Base-by-base conservation (phyloP, 2,113 vertebrate genomes). In the Saimiri boliviensis region DNA sequence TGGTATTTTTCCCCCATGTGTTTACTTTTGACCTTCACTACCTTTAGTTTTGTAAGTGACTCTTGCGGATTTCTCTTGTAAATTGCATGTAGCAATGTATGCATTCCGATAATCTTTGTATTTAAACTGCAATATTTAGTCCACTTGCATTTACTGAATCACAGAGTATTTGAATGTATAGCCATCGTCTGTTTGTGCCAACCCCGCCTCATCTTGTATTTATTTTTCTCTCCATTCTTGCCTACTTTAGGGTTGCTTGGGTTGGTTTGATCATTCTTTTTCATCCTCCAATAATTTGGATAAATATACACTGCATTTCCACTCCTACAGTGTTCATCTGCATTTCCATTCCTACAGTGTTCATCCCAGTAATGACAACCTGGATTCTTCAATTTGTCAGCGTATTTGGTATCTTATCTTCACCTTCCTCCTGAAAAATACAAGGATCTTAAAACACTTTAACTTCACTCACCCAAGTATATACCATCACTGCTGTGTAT, bases 201-300 rank as follows among this genome's bases (percentile, higher is more conserved):
- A 30, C 60, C 27, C 27, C 5, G 12, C 60, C 1, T n/a, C 52
- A n/a, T 47, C n/a, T 88, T 45, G 40, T 80, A 60, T 88, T 81
- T 73, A 45, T 85, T 88, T 92, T 70, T 77, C 66, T 96, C 40
- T 91, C 74, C 32, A 70, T 47, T 92, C 77, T 85, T 85, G 35
- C 30, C 85, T 14, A 49, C 25, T 49, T 88, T 86, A 47, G 23
- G 42, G 58, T 37, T 54, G 68, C 58, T 21, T 68, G 52, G 32
- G 47, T 30, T 80, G 54, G 32, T 76, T 80, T 92, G 77, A 68
- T 40, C 30, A 37, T 86, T 84, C 60, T 77, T 45, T 90, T 20
- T 5, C 47, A 58, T 23, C 73, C 32, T 70, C 35, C 88, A 40
- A 27, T 83, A 73, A 68, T n/a, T 25, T 27, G 19, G 52, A 52